A percentile compares a stretch with the other conserved stretches of the same genome.
These are phyloP conservation scores for Morpho helenor DNA, from an alignment of 2,888 invertebrate genomes.

Conservation along the genomic window DNA sequence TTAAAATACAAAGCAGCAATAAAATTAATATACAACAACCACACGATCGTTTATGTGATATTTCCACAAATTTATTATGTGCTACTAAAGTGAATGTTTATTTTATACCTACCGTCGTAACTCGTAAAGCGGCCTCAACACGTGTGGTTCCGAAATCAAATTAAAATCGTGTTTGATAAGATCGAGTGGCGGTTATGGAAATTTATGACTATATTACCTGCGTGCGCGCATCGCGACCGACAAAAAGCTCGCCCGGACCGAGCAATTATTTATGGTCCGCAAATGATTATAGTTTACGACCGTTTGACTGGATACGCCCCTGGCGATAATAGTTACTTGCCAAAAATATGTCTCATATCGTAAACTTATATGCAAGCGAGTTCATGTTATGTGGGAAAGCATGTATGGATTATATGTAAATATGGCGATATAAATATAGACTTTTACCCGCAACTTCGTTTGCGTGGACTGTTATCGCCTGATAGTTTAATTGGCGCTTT, in stretches of 20 bases:
- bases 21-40: slow-evolving; percentile 30
- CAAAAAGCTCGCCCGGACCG: slow-evolving; percentile 68
- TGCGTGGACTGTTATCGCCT: too few relatives aligned
- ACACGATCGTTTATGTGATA: slow-evolving; percentile 28
- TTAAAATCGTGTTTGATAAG: slow-evolving; percentile 79
- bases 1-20: slow-evolving; percentile 16
- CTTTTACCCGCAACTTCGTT: too few relatives aligned
- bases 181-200: slow-evolving; percentile 79
- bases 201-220: slow-evolving; percentile 80
- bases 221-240: slow-evolving; percentile 68
- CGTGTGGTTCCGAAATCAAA: slow-evolving; percentile 78
- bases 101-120: slow-evolving; percentile 55
- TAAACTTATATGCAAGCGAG: neutral
- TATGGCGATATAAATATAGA: too few relatives aligned
- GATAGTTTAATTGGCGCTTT: too few relatives aligned
- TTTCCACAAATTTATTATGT: slow-evolving; percentile 36
- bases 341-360: slow-evolving; percentile 7
- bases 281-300: slow-evolving; percentile 76
- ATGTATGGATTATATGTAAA: too few relatives aligned
- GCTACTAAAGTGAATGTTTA: slow-evolving; percentile 36
- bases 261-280: slow-evolving; percentile 75
- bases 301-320: slow-evolving; percentile 65
- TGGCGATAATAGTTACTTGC: slow-evolving; percentile 36
- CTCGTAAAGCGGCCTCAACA: slow-evolving; percentile 64
- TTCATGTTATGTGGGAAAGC: too few relatives aligned